phyloP scores from a whole-genome alignment of 2,888 invertebrate genomes.

The Dryomyza anilis region DNA sequence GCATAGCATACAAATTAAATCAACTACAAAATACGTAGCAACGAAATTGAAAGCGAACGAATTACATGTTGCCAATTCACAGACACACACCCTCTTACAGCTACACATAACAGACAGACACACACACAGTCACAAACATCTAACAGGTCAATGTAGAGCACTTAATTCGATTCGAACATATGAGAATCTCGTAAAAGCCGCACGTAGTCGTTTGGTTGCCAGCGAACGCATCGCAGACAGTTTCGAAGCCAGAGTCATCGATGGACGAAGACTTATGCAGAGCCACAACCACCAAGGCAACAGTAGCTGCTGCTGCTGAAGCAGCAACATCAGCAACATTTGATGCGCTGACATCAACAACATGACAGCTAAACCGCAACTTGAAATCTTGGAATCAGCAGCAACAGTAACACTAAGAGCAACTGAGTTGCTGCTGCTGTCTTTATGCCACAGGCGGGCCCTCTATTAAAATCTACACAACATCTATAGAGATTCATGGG shows the following conservation, averaged over 20 bases:
- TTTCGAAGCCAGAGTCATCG: background rate
- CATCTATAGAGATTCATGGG: no score
- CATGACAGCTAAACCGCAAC: no score
- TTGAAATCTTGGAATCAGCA: no score
- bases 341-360: no score
- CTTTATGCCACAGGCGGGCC: no score
- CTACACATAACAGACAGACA: background rate
- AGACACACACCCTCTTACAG: background rate
- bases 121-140: background rate
- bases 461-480: no score
- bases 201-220: no score
- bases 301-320: background rate
- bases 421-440: no score
- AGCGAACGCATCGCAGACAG: no score
- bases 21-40: constrained; percentile 3
- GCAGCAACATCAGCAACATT: background rate
- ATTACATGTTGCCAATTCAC: background rate
- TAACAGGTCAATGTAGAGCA: background rate
- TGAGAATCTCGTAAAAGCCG: no score
- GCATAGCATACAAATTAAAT: constrained; percentile 15
- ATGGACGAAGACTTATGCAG: background rate
- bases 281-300: background rate
- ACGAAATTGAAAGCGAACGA: constrained; percentile 2
- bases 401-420: no score
- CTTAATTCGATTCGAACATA: no score